Conservation (phyloP, 1,140 invertebrate species). For the Oscheius sp. region DNA sequence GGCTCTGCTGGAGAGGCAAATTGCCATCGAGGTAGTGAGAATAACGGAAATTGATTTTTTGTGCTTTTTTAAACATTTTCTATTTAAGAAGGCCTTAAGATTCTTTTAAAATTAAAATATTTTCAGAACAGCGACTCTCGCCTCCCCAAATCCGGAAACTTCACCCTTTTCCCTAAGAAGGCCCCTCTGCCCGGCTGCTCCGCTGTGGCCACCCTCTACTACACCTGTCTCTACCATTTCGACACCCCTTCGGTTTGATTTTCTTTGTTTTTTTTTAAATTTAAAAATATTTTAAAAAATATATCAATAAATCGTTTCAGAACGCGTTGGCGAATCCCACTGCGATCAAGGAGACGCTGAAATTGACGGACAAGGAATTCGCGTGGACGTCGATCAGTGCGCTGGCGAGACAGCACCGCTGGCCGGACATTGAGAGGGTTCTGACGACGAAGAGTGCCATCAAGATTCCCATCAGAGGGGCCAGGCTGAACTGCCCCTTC, state of each 20-base stretch:
- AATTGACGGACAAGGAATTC: slow-evolving; percentile 15
- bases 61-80: slow-evolving; percentile 9
- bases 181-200: slow-evolving; percentile 4
- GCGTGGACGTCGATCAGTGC: slow-evolving; percentile 4
- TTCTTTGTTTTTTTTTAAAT: not conserved
- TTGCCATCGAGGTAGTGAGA: not conserved
- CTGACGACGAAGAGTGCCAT: slow-evolving; percentile 10
- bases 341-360: not conserved
- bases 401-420: not conserved
- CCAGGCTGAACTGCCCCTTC: too few relatives aligned
- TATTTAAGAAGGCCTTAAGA: not conserved
- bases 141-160: slow-evolving; percentile 1
- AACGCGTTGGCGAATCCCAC: not conserved
- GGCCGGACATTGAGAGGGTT: slow-evolving; percentile 10
- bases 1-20: not conserved
- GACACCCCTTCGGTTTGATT: slow-evolving; percentile 1
- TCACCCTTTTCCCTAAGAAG: not conserved
- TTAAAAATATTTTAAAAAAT: too few relatives aligned
- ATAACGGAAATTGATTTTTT: slow-evolving; percentile 2
- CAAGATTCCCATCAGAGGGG: too few relatives aligned
- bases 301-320: not conserved
- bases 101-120: not conserved
- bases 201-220: slow-evolving; percentile 28
- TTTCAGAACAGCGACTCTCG: slow-evolving; percentile 23
- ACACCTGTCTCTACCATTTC: slow-evolving; percentile 28